Evolutionary conservation across 2,888 invertebrate species (phyloP).

Genomic region (Agelastica alni): DNA sequence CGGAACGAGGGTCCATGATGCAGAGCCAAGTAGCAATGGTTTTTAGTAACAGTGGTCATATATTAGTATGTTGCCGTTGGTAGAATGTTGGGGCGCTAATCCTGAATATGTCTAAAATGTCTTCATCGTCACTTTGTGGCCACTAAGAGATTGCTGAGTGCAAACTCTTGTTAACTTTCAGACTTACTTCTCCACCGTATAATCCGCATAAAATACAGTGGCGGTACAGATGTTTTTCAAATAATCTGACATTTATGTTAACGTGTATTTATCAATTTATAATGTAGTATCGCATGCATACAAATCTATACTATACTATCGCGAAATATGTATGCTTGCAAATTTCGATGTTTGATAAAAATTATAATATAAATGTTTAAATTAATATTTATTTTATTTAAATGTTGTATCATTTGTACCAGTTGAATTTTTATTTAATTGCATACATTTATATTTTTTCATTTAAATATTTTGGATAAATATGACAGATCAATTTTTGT

Average conservation of each 20-base stretch:
- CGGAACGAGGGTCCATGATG: background rate
- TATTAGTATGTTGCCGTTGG: constrained; percentile 41
- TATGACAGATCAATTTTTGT: too few relatives aligned
- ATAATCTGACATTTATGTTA: background rate
- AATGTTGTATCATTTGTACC: too few relatives aligned
- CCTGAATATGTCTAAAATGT: constrained; percentile 43
- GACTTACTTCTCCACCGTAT: constrained; percentile 52
- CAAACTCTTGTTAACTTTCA: constrained; percentile 53
- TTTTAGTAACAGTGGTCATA: constrained; percentile 38
- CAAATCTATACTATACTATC: too few relatives aligned
- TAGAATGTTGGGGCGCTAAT: constrained; percentile 40
- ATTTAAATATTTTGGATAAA: too few relatives aligned
- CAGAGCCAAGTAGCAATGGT: constrained; percentile 2
- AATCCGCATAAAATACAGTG: constrained; percentile 47
- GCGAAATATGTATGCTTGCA: too few relatives aligned
- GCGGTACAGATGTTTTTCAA: constrained; percentile 16
- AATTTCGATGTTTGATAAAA: too few relatives aligned
- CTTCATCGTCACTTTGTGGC: constrained; percentile 41
- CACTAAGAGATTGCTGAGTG: constrained; percentile 51
- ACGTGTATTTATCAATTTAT: too few relatives aligned
- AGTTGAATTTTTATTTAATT: too few relatives aligned
- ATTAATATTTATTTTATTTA: too few relatives aligned
- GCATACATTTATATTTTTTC: too few relatives aligned
- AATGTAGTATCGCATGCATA: too few relatives aligned
- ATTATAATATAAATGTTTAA: too few relatives aligned